Percentiles rank a stretch among this genome's conserved stretches.
Evolutionary conservation across 2,797 vertebrate species (phyloP).

Genomic region (Myotis vivesi): DNA sequence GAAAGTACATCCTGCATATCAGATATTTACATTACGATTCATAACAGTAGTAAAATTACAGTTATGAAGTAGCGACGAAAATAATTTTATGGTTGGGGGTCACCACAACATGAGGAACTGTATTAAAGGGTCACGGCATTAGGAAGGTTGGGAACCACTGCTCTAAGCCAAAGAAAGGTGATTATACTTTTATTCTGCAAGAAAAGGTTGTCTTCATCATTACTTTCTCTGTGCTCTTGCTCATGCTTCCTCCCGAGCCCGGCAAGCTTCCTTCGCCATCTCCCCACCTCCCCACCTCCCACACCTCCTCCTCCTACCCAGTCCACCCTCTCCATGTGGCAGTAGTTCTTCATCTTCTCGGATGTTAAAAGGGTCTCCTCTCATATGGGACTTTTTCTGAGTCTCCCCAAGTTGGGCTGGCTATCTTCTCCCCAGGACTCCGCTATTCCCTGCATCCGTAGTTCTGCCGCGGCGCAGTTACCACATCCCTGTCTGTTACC

Average conservation of each 20-base stretch:
- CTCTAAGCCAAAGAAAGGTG: not conserved
- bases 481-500: not conserved
- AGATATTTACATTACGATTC: too few relatives aligned
- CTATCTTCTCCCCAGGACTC: not conserved
- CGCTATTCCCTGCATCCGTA: too few relatives aligned
- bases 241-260: not conserved
- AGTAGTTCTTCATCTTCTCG: not conserved
- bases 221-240: not conserved
- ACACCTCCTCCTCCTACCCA: not conserved
- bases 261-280: not conserved
- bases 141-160: too few relatives aligned
- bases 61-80: too few relatives aligned
- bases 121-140: too few relatives aligned
- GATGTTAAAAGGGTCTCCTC: not conserved
- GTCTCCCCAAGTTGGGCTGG: not conserved
- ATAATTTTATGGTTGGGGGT: too few relatives aligned
- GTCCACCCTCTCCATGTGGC: not conserved
- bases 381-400: not conserved
- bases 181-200: not conserved
- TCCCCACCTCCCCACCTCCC: rapidly evolving
- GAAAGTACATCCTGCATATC: too few relatives aligned
- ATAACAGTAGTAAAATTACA: too few relatives aligned
- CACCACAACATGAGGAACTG: too few relatives aligned
- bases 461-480: not conserved
- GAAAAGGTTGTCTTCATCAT: not conserved